Evolutionary conservation across 2,113 vertebrate genomes (phyloP), one percentile per base, ranked within the genome.

Genomic region (Hiodon tergisus): DNA sequence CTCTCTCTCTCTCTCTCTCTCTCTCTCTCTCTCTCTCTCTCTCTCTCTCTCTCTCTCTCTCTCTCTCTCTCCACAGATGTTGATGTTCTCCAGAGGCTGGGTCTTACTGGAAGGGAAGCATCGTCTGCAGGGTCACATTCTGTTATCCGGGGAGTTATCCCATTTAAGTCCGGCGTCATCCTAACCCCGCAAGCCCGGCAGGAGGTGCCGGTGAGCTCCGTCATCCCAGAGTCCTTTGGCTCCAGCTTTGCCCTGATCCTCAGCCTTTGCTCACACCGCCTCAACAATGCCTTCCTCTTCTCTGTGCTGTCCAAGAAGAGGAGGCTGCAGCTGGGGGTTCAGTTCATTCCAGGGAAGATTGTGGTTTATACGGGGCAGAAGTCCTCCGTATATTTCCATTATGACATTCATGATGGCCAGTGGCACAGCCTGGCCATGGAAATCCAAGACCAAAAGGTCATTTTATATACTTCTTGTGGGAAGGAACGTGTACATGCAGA

Each of bases 201-300:
- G 0, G 93, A 95, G 82, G 93, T 87, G 0, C 94, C 95, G 0
- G 77, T 94, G 67, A 83, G 76, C 10, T 3, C 88, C 0, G 77
- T 98, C 55, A 61, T 99, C n/a, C 95, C 96, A 0, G 0, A 87
- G 0, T 53, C 88, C 72, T 89, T 89, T 80, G 85, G 90, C 86
- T 80, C 87, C 0, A 86, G 94, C 76, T 86, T 99, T 80, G 91
- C 94, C 0, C 78, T 99, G 59, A 92, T 98, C 83, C 83, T 97
- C 85, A 96, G 95, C 83, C 83, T 98, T 11, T 94, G 94, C 67
- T 94, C 95, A 17, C 96, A 98, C 76, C 95, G 96, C 11, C 82
- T 98, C 87, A 98, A 96, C 90, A 93, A 88, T 4, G 97, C 96
- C 71, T 98, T 95, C 70, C 90, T 98, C 77, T 98, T 99, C 68